Conservation (phyloP, 2,888 invertebrate species). For the Drosophila pseudotalamancana region DNA sequence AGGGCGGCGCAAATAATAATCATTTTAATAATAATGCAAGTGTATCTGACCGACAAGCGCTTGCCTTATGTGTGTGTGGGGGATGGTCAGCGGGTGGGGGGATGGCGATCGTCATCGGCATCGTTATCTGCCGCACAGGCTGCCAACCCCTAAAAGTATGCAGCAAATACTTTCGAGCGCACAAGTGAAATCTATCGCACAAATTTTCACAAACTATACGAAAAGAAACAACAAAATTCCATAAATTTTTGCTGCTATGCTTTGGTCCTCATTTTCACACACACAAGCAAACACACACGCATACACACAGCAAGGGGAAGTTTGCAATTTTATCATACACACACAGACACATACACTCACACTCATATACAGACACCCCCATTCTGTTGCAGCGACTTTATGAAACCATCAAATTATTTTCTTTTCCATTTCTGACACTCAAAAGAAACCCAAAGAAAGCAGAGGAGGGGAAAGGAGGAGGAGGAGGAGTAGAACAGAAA, state of each 20-base stretch:
- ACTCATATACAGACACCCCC: slow-evolving; percentile 17
- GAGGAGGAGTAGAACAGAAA: slow-evolving; percentile 42
- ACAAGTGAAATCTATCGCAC: slow-evolving; percentile 65
- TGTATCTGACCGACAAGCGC: slow-evolving; percentile 66
- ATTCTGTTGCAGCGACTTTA: slow-evolving; percentile 73
- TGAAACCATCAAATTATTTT: slow-evolving; percentile 84
- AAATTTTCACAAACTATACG: slow-evolving; percentile 68
- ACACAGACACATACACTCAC: slow-evolving; percentile 32
- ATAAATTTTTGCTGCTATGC: slow-evolving; percentile 66
- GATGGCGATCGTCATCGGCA: slow-evolving; percentile 50
- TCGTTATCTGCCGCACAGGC: slow-evolving; percentile 51
- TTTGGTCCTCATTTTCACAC: slow-evolving; percentile 48
- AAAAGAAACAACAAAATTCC: slow-evolving; percentile 64
- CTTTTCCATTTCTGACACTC: slow-evolving; percentile 84
- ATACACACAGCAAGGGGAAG: slow-evolving; percentile 49
- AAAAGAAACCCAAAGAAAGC: slow-evolving; percentile 74
- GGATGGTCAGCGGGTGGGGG: neutral
- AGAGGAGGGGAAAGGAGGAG: slow-evolving; percentile 6
- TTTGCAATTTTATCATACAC: slow-evolving; percentile 78
- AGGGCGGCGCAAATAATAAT: slow-evolving; percentile 68
- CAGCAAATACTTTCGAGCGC: slow-evolving; percentile 68
- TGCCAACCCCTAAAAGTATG: slow-evolving; percentile 59
- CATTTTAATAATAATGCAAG: slow-evolving; percentile 78
- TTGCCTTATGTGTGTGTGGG: slow-evolving; percentile 26
- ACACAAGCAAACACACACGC: slow-evolving; percentile 26